Evolutionary conservation across 2,113 vertebrate species (phyloP).

Genomic region (Meles meles): DNA sequence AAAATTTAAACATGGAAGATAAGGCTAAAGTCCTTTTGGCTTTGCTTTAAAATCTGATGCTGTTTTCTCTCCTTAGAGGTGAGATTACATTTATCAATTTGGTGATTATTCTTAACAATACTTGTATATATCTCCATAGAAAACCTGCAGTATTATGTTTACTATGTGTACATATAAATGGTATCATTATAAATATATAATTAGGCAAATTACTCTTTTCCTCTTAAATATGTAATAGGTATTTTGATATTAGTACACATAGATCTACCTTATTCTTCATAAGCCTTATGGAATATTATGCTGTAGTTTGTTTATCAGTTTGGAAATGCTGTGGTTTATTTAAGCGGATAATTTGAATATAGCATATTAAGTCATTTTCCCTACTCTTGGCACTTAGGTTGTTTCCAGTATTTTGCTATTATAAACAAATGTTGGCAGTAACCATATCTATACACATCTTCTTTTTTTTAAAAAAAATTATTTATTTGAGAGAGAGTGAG

Average conservation of each 20-base stretch:
- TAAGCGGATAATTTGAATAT: background rate
- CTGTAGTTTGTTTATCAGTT: background rate
- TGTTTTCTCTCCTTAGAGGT: background rate
- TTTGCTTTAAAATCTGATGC: background rate
- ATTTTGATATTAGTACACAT: background rate
- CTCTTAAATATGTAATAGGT: background rate
- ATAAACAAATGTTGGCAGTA: background rate
- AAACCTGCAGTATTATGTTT: background rate
- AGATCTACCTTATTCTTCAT: background rate
- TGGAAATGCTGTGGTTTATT: background rate
- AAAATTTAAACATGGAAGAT: background rate
- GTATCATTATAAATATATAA: background rate
- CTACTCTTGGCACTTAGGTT: background rate
- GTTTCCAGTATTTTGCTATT: background rate
- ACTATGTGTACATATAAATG: background rate
- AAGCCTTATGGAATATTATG: background rate
- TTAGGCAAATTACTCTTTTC: background rate
- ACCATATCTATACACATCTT: background rate
- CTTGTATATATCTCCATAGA: background rate
- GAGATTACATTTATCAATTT: background rate
- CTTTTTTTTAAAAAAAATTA: background rate
- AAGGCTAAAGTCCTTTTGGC: background rate
- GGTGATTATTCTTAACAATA: background rate
- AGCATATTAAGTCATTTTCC: background rate
- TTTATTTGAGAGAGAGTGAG: too few relatives aligned